Evolutionary conservation across 2,113 vertebrate genomes (phyloP), one percentile per base, ranked within the genome.

Genomic region (Barnardius zonarius): DNA sequence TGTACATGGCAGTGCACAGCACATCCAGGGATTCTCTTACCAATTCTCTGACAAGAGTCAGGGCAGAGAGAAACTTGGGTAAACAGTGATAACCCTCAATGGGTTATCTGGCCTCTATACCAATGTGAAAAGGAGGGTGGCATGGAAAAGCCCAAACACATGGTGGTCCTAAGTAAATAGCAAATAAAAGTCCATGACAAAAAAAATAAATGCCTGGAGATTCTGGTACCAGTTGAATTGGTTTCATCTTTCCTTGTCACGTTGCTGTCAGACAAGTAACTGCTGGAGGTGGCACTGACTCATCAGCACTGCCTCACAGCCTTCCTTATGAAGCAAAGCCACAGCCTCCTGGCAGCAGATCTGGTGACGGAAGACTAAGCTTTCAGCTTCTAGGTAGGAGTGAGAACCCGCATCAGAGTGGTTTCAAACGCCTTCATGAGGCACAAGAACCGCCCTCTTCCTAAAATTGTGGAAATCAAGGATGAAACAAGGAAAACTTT

Each of bases 271-370:
- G 88, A 93, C 72, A 95, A 93, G 43, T 48, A 90, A 83, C 39
- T 96, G 83, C 76, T 81, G 88, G 85, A 96, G 88, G 79, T 90
- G 86, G 92, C 76, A 92, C 76, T 96, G 93, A 94, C 76, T 96
- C 95, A 97, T 92, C 75, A 81, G 88, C 51, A 30, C 59, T 77
- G 68, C 94, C 48, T 93, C 72, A 78, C 39, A 90, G 68, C 25
- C 49, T 15, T 64, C 77, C 89, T 92, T 52, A 86, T 9, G 73
- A 39, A 94, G 75, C 35, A 92, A 86, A 90, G 82, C 25, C 79
- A 73, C 48, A 67, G 63, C 30, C n/a, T 80, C 83, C 55, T 17
- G 15, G 79, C 68, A 96, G 79, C 12, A 5, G 49, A 94, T 46
- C n/a, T 68, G 61, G 59, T 30, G 61, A 92, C 0, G 0, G 85